Conservation (phyloP, 2,113 vertebrate species). For the mouse (Mus musculus) region DNA sequence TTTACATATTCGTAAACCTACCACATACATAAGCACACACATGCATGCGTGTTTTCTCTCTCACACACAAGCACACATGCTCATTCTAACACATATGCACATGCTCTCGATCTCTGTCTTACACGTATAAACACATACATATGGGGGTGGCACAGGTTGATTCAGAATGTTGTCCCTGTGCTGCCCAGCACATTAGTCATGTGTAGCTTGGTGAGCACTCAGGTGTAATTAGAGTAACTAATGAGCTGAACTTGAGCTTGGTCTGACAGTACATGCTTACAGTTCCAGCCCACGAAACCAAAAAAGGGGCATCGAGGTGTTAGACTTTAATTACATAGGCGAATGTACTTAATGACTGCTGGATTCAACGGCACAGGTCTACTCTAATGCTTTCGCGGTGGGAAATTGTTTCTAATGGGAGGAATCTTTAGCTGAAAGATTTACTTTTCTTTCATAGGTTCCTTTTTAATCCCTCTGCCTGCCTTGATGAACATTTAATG, state of each 20-base stretch:
- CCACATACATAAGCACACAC: background rate
- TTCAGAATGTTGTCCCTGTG: background rate
- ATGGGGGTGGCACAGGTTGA: too few relatives aligned
- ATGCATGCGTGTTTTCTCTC: background rate
- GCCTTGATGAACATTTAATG: constrained; percentile 91
- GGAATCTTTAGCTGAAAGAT: background rate
- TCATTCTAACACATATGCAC: background rate
- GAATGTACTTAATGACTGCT: background rate
- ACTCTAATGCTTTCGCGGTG: background rate
- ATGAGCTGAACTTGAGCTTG: background rate
- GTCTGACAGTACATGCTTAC: background rate
- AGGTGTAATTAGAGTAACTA: background rate
- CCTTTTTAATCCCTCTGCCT: constrained; percentile 92
- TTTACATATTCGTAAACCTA: background rate
- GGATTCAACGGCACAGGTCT: background rate
- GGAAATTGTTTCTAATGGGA: background rate
- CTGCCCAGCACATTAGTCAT: background rate
- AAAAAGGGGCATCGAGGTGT: background rate
- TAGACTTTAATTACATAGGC: background rate
- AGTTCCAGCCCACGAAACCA: background rate
- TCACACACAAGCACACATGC: too few relatives aligned
- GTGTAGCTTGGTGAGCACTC: background rate
- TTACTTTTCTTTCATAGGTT: constrained; percentile 84
- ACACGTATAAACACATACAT: background rate
- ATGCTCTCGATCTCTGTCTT: background rate